These are phyloP conservation scores for Drosophila quinaria DNA, from an alignment of 2,888 invertebrate genomes.

Conservation along the genomic window DNA sequence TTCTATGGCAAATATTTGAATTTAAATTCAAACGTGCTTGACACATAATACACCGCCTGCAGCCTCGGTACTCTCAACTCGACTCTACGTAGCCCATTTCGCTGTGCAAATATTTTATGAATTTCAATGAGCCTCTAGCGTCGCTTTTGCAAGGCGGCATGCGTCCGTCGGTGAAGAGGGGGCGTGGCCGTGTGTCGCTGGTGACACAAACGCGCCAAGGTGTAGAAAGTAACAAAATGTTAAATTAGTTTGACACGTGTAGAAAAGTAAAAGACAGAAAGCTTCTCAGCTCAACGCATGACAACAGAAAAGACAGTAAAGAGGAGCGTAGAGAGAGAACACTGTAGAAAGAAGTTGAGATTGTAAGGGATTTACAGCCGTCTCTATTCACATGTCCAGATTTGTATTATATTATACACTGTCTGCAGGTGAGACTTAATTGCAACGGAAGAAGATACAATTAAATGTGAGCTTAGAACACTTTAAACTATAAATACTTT, in stretches of 20 bases:
- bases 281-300: constrained; percentile 47
- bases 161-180: background rate
- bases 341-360: background rate
- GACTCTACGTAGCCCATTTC: constrained; percentile 69
- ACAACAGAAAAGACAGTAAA: constrained; percentile 22
- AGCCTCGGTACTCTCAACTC: constrained; percentile 41
- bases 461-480: no score
- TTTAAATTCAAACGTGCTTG: constrained; percentile 82
- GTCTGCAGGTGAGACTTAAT: constrained; percentile 1
- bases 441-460: background rate
- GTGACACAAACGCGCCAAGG: constrained; percentile 69
- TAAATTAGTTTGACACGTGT: constrained; percentile 81
- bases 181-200: constrained; percentile 15
- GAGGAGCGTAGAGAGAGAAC: background rate
- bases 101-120: constrained; percentile 78
- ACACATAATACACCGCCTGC: constrained; percentile 75
- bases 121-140: constrained; percentile 72
- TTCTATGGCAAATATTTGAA: constrained; percentile 78
- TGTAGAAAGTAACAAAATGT: constrained; percentile 78
- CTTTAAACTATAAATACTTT: no score
- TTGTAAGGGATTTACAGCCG: constrained; percentile 32
- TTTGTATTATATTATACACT: constrained; percentile 14
- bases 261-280: constrained; percentile 50
- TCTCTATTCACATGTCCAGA: constrained; percentile 7
- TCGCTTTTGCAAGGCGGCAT: constrained; percentile 9